Conservation (phyloP, 2,113 vertebrate species). For the Panthera tigris region DNA sequence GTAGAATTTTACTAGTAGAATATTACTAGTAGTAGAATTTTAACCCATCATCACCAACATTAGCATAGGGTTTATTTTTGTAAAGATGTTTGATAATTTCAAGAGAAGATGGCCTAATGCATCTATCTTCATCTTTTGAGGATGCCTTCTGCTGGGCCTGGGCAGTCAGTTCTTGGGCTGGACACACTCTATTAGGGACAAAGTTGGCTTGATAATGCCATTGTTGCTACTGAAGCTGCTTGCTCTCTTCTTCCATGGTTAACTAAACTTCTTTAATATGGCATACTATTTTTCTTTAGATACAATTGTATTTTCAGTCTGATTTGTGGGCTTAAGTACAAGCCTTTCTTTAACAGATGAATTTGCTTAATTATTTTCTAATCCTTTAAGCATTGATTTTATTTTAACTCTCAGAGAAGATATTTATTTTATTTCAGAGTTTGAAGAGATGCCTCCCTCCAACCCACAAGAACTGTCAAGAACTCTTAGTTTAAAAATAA, state of each 20-base stretch:
- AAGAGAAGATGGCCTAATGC: not conserved
- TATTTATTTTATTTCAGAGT: constrained; percentile 55
- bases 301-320: not conserved
- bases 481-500: constrained; percentile 62
- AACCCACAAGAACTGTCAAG: constrained; percentile 36
- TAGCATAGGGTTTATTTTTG: not conserved
- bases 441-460: not conserved
- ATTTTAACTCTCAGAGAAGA: constrained; percentile 6
- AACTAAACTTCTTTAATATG: not conserved
- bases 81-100: constrained; percentile 8
- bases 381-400: constrained; percentile 62
- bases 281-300: not conserved
- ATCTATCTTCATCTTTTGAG: not conserved
- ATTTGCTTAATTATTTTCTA: constrained; percentile 59
- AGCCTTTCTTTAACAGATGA: constrained; percentile 39
- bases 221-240: not conserved
- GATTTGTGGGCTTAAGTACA: not conserved
- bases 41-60: not conserved
- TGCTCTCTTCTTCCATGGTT: not conserved
- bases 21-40: not conserved
- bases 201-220: not conserved
- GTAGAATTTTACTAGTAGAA: not conserved
- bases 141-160: not conserved
- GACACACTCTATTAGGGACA: not conserved
- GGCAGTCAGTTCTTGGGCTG: not conserved